Conservation (phyloP, 2,113 vertebrate species). For the Hypomesus transpacificus region DNA sequence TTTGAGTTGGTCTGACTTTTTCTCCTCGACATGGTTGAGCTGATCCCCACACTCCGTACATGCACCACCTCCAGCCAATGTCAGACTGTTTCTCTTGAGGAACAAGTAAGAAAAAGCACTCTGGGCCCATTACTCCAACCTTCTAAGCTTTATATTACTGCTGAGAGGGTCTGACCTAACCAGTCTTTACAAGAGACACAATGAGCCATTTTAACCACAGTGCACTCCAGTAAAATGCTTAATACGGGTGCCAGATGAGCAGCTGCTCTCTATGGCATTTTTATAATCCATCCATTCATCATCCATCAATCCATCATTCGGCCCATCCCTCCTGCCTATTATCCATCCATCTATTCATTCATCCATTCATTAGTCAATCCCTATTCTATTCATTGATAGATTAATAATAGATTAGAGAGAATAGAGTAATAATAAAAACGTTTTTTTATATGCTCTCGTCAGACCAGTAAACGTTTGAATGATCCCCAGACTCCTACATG, state of each 20-base stretch:
- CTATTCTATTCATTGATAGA: too few relatives aligned
- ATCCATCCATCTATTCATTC: constrained; percentile 17
- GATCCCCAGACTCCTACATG: constrained; percentile 11
- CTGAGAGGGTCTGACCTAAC: neutral
- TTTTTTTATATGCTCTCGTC: too few relatives aligned
- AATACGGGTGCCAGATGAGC: constrained; percentile 14
- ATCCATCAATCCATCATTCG: neutral
- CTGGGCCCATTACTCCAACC: too few relatives aligned
- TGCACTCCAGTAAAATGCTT: constrained; percentile 26
- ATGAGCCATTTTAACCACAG: constrained; percentile 17
- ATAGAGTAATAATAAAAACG: too few relatives aligned
- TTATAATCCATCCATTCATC: constrained; percentile 19
- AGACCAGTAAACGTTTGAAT: too few relatives aligned
- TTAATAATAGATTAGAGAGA: too few relatives aligned
- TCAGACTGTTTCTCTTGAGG: neutral
- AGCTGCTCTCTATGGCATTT: constrained; percentile 2
- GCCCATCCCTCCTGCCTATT: too few relatives aligned
- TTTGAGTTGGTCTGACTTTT: constrained; percentile 33
- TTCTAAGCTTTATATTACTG: too few relatives aligned
- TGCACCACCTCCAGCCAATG: neutral
- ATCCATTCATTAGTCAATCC: neutral
- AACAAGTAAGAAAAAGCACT: neutral
- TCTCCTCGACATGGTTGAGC: constrained; percentile 27
- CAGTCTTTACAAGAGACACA: constrained; percentile 21
- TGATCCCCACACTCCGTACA: constrained; percentile 6